These are phyloP conservation scores for Brachyalestes nurse DNA, from an alignment of 2,797 vertebrate species.

Conservation along the genomic window DNA sequence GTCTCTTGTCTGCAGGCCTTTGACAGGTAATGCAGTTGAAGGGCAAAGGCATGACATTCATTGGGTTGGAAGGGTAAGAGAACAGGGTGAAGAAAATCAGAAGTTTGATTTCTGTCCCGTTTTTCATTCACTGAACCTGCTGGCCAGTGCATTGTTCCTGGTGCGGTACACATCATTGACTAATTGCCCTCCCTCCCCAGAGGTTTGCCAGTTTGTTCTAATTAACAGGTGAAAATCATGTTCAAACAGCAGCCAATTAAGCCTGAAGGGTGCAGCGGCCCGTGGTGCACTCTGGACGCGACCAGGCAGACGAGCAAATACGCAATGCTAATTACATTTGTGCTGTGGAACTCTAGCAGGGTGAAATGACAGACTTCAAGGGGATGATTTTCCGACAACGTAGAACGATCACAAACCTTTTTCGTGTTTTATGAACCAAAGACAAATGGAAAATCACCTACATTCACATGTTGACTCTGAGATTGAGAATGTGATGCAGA, in stretches of 20 bases:
- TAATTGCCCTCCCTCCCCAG: constrained; percentile 52
- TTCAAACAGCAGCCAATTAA: constrained; percentile 55
- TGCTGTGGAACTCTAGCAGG: background rate
- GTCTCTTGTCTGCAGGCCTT: background rate
- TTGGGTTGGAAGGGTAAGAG: background rate
- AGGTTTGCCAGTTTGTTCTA: constrained; percentile 50
- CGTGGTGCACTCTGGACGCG: constrained; percentile 27
- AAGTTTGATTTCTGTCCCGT: background rate
- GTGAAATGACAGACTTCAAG: too few species aligned
- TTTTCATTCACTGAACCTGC: background rate
- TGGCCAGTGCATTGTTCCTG: background rate
- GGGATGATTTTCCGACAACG: too few species aligned
- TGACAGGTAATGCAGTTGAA: background rate
- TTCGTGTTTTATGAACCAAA: too few species aligned
- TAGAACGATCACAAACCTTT: too few species aligned
- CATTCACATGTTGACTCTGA: too few species aligned
- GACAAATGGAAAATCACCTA: too few species aligned
- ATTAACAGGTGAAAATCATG: constrained; percentile 58
- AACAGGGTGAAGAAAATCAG: background rate
- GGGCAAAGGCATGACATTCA: background rate
- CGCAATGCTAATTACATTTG: constrained; percentile 35
- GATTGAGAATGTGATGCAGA: too few species aligned
- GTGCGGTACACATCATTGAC: constrained; percentile 32
- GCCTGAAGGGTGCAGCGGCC: constrained; percentile 39
- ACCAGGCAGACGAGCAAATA: constrained; percentile 36